These are phyloP conservation scores for Synergus laeviventris DNA, from an alignment of 2,888 invertebrate genomes.

Conservation along the genomic window DNA sequence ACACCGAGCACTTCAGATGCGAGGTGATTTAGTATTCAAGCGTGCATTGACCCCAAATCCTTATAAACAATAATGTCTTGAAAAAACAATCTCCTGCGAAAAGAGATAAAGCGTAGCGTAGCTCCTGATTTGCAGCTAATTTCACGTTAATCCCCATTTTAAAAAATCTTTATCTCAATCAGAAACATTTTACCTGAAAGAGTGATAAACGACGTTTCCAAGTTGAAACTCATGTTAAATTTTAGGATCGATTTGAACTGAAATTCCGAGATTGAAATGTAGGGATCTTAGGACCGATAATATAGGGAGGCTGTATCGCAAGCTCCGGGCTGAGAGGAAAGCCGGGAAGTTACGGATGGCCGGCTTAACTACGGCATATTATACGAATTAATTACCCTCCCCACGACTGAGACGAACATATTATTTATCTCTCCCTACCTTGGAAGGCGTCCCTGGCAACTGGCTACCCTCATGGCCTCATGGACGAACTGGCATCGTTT, in stretches of 20 bases:
- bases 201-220: not conserved
- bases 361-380: constrained; percentile 75
- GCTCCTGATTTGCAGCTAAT: not conserved
- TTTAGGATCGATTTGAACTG: not conserved
- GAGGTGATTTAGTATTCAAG: not conserved
- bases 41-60: constrained; percentile 1
- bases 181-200: not conserved
- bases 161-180: not conserved
- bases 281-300: constrained; percentile 64
- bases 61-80: not conserved
- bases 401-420: constrained; percentile 70
- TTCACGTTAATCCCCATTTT: not conserved
- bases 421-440: constrained; percentile 69
- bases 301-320: constrained; percentile 58
- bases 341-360: constrained; percentile 71
- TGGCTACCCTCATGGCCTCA: constrained; percentile 58
- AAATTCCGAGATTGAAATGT: not conserved
- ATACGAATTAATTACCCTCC: constrained; percentile 74
- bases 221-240: not conserved
- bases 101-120: not conserved
- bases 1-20: constrained; percentile 35
- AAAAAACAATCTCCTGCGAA: not conserved
- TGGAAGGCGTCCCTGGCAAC: constrained; percentile 50
- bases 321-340: constrained; percentile 55
- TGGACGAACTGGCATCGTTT: constrained; percentile 64